These are phyloP conservation scores for Gnathonemus longibarbis DNA, from an alignment of 2,113 vertebrate species.

Conservation along the genomic window DNA sequence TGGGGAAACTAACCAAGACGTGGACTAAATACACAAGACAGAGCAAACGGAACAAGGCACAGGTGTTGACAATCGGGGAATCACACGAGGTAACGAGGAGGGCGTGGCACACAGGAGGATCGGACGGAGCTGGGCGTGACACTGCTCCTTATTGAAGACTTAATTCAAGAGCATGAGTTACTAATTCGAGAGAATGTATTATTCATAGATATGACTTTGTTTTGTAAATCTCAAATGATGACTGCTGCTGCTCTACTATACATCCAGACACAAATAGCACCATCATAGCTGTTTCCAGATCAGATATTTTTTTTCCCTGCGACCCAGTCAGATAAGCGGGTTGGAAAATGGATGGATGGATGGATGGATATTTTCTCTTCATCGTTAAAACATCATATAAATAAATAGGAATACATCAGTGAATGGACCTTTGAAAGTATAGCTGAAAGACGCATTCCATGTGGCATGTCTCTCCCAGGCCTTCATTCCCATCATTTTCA, in stretches of 20 bases:
- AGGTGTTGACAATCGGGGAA: no score
- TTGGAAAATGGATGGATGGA: no score
- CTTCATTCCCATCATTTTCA: conserved; percentile 1
- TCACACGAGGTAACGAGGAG: no score
- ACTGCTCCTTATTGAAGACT: no score
- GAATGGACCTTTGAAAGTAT: background rate
- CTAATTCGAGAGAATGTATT: no score
- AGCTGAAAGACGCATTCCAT: background rate
- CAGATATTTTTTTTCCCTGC: background rate
- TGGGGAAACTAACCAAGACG: no score
- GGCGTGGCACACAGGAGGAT: no score
- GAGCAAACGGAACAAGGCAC: no score
- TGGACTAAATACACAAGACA: no score
- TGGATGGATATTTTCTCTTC: background rate
- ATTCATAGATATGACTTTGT: background rate
- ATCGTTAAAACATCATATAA: background rate
- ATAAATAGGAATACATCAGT: background rate
- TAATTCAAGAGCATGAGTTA: no score
- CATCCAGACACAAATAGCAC: background rate
- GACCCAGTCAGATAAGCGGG: no score
- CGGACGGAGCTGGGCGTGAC: no score
- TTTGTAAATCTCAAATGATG: background rate
- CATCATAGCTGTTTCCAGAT: background rate
- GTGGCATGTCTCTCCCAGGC: background rate
- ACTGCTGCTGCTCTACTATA: background rate